Evolutionary conservation across 1,140 invertebrate species (phyloP), one percentile per base, ranked within the genome.

Genomic region (Holcopasites calliopsidis): DNA sequence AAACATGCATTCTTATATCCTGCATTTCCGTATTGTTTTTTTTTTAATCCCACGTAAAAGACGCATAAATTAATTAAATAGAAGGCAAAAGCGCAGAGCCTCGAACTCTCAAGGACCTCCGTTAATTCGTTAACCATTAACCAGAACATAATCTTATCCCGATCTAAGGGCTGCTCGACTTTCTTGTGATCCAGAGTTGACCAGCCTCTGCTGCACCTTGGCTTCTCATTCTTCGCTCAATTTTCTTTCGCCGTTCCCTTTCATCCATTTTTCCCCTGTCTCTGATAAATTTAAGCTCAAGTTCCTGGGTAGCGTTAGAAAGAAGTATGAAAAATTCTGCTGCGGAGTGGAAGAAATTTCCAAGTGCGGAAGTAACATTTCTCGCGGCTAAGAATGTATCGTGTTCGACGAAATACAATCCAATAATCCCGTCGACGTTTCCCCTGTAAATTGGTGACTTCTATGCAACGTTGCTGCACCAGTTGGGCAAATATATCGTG

Each of bases 341-440:
- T 1, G 3, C 28, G 52, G 5, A 40, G 40, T 31, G 40, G 40
- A 58, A 38, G 33, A 18, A 50, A 21, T 33, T 16, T 44, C 11
- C 5, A 28, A 0, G 21, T 18, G 16, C 31, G 60, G 13, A 44
- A n/a, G 13, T n/a, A 38, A 8, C 44, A 31, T 57, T 57, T 5
- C 21, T 31, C n/a, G 0, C 3, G 1, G 8, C 4, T 28, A 1
- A 0, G 4, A 13, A 35, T n/a, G 38, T 52, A 35, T 65, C 28
- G 5, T 26, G 5, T 65, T 40, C 38, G 2, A 3, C 13, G 35
- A 65, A 64, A 47, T 42, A 54, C 40, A 73, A 55, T 49, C 52
- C 40, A 66, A 68, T 58, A 75, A 69, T 68, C 26, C 33, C 13
- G 8, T 42, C 40, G 23, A 8, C 26, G 42, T 73, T 33, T 44